These are phyloP conservation scores for Empidonax traillii DNA, from an alignment of 2,113 vertebrate genomes.

Conservation along the genomic window DNA sequence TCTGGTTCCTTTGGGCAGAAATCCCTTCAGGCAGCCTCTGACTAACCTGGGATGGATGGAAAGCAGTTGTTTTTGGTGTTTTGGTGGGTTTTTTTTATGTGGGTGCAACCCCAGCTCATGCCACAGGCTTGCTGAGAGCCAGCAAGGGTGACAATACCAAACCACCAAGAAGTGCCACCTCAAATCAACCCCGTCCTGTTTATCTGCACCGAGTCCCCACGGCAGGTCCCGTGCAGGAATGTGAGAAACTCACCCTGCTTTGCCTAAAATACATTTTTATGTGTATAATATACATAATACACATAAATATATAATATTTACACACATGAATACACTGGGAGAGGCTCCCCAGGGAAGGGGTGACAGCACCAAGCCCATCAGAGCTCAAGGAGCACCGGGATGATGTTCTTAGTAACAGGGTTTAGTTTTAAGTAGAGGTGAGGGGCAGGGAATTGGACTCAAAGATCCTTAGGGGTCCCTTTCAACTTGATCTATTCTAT, in stretches of 20 bases:
- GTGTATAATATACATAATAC: no score
- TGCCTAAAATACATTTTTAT: background rate
- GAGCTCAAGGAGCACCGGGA: background rate
- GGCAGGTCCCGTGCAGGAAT: background rate
- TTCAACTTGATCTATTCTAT: background rate
- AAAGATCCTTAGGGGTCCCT: background rate
- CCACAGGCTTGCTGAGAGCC: background rate
- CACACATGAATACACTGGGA: background rate
- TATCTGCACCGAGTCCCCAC: accelerated
- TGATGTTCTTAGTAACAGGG: background rate
- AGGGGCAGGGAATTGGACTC: background rate
- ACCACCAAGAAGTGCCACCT: background rate
- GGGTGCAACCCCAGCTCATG: background rate
- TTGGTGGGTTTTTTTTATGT: background rate
- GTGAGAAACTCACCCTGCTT: background rate
- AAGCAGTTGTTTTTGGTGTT: background rate
- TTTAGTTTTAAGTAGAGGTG: background rate
- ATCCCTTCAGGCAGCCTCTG: background rate
- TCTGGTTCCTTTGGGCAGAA: background rate
- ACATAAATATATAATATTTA: background rate
- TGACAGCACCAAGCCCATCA: background rate
- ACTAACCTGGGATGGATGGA: background rate
- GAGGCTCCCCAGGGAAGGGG: background rate
- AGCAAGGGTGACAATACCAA: background rate
- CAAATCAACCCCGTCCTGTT: background rate